Evolutionary conservation across 2,797 vertebrate species (phyloP).

Genomic region (Alfaro cultratus): DNA sequence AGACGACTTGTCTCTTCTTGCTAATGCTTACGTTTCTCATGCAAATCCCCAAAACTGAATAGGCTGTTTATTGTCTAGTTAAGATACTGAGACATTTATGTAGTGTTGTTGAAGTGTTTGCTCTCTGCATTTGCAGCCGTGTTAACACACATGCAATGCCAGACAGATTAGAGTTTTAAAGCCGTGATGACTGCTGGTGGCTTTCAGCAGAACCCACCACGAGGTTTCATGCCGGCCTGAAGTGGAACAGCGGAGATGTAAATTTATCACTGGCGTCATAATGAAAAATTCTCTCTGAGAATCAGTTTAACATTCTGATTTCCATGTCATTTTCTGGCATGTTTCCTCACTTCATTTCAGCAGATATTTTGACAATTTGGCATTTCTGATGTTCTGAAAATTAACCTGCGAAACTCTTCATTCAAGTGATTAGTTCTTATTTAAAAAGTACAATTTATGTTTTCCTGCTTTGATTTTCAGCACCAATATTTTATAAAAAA

Average conservation of each 20-base stretch:
- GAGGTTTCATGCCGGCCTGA: conserved; percentile 44
- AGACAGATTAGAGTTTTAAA: conserved; percentile 82
- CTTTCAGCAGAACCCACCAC: conserved; percentile 58
- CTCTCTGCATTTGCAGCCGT: conserved; percentile 76
- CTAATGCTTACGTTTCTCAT: conserved; percentile 83
- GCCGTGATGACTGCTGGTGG: conserved; percentile 69
- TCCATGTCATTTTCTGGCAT: conserved; percentile 1
- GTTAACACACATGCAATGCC: conserved; percentile 84
- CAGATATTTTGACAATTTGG: background rate
- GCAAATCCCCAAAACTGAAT: conserved; percentile 84
- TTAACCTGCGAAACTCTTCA: background rate
- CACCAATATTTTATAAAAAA: background rate
- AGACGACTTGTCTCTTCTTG: conserved; percentile 70
- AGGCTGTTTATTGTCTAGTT: conserved; percentile 83
- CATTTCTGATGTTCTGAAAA: background rate
- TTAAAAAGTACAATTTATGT: background rate
- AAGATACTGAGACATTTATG: conserved; percentile 83
- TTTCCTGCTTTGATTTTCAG: background rate
- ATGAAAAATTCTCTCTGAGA: background rate
- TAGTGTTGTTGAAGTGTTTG: conserved; percentile 82
- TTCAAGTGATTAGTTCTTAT: background rate
- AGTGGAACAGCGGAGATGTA: conserved; percentile 36
- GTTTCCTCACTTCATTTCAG: background rate
- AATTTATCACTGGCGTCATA: conserved; percentile 52
- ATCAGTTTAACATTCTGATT: conserved; percentile 2